A percentile compares a stretch with the other conserved stretches of the same genome.
These are phyloP conservation scores for Sternarchorhynchus goeldii DNA, from an alignment of 2,797 vertebrate genomes.

Conservation along the genomic window DNA sequence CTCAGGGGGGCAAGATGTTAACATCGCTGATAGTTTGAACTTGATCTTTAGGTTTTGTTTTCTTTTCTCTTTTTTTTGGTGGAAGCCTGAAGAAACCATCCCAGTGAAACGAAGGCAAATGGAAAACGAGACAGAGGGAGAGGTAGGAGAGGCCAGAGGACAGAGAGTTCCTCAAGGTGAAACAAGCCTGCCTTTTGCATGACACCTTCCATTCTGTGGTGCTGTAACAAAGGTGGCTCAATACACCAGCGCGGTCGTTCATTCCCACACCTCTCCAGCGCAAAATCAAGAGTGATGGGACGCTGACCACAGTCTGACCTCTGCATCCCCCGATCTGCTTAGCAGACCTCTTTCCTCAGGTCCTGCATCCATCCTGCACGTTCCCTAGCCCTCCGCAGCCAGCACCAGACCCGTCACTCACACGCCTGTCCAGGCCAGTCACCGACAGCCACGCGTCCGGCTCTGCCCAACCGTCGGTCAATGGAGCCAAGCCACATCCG, in stretches of 20 bases:
- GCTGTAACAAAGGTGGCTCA: constrained; percentile 39
- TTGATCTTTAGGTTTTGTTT: constrained; percentile 13
- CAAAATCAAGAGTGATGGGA: constrained; percentile 17
- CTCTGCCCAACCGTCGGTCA: constrained; percentile 67
- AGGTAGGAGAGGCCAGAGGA: constrained; percentile 9
- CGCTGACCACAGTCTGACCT: constrained; percentile 32
- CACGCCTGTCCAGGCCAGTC: constrained; percentile 54
- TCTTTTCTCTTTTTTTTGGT: constrained; percentile 10
- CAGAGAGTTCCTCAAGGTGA: constrained; percentile 22
- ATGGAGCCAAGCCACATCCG: constrained; percentile 60
- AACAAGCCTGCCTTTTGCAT: constrained; percentile 67
- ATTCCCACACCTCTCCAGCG: constrained; percentile 8
- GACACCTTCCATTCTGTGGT: constrained; percentile 62
- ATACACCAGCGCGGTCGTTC: constrained; percentile 25
- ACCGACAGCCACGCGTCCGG: constrained; percentile 65
- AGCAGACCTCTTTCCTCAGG: constrained; percentile 43
- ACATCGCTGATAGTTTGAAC: constrained; percentile 55
- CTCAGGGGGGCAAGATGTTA: constrained; percentile 50
- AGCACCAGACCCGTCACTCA: constrained; percentile 68
- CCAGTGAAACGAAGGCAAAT: constrained; percentile 40
- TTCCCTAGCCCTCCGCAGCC: constrained; percentile 66
- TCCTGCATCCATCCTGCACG: constrained; percentile 57
- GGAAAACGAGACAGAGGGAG: constrained; percentile 36
- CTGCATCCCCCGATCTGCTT: constrained; percentile 16
- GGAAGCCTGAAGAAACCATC: constrained; percentile 36